A percentile compares a stretch with the other conserved stretches of the same genome.
phyloP scores from a whole-genome alignment of 2,888 invertebrate species.

The Trichogramma evanescens region DNA sequence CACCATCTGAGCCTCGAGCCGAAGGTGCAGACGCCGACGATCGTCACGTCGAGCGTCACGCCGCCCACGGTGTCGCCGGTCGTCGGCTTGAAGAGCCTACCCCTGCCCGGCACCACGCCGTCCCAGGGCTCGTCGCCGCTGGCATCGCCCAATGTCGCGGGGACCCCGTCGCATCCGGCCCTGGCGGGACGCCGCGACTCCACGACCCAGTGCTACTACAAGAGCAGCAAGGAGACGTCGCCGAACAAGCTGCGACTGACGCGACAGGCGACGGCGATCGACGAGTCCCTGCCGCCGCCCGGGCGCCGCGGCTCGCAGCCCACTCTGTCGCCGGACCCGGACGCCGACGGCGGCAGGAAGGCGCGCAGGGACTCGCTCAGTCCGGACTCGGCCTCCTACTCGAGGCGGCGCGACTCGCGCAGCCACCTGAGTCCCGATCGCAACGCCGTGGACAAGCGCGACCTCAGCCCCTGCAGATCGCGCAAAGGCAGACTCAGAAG shows the following conservation, averaged over 20 bases:
- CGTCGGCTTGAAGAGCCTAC: slow-evolving; percentile 41
- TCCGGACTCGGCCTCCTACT: slow-evolving; percentile 75
- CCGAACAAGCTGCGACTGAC: slow-evolving; percentile 60
- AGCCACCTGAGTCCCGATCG: slow-evolving; percentile 75
- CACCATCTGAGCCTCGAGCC: slow-evolving; percentile 31
- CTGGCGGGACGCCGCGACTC: slow-evolving; percentile 65
- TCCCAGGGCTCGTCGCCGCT: slow-evolving; percentile 46
- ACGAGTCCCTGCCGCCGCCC: slow-evolving; percentile 73
- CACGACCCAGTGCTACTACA: slow-evolving; percentile 62
- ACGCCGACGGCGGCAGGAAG: slow-evolving; percentile 55
- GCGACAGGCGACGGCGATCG: slow-evolving; percentile 82
- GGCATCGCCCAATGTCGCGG: slow-evolving; percentile 45
- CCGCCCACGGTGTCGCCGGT: slow-evolving; percentile 77
- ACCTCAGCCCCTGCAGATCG: slow-evolving; percentile 69
- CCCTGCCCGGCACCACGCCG: slow-evolving; percentile 50
- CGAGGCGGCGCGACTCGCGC: slow-evolving; percentile 66
- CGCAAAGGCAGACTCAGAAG: slow-evolving; percentile 64
- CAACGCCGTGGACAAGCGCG: slow-evolving; percentile 53
- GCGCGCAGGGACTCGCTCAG: slow-evolving; percentile 81
- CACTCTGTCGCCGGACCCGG: slow-evolving; percentile 71
- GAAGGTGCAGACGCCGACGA: slow-evolving; percentile 58
- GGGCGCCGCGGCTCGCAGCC: slow-evolving; percentile 76
- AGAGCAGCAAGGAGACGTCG: slow-evolving; percentile 38
- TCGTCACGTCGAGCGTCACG: slow-evolving; percentile 75
- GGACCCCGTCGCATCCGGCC: slow-evolving; percentile 51